Evolutionary conservation across 2,888 invertebrate genomes (phyloP), one percentile per base, ranked within the genome.

Genomic region (Dryomyza anilis): DNA sequence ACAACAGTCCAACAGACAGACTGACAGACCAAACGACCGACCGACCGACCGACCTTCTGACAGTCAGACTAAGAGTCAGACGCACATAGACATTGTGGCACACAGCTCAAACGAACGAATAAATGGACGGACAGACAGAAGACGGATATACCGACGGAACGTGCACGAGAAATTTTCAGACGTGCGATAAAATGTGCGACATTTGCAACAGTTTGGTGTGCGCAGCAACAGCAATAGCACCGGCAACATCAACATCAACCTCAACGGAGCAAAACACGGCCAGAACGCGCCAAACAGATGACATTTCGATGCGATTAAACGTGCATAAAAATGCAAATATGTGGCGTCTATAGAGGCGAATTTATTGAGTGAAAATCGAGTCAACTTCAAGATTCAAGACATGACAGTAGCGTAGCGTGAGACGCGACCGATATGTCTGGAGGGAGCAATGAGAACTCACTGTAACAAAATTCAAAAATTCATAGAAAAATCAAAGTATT

Each of bases 141-240:
- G 14, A 16, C 19, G 39, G 39, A 39, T n/a, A 39, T 12, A n/a
- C 39, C 12, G 39, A 14, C 62, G 25, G 76, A 76, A 77, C 63
- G 59, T 75, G 76, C 79, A 76, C 74, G 72, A 76, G 74, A 74
- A 78, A 78, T 78, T 77, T 77, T 73, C 76, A 76, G 77, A 79
- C 79, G 78, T 76, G 70, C 75, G 79, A 78, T 79, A 79, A 79
- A 79, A 78, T 78, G 77, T 78, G 79, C 75, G 77, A 80, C 79
- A 79, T 78, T n/a, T 78, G 77, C 76, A 77, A 75, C 72, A 77
- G 74, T 71, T 76, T 74, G 36, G 12, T 39, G 16, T 25, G 10
- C 16, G 43, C 21, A 39, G n/a, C 21, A 14, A 25, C 7, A 14
- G 14, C 56, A 16, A 21, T 16, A 8, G 23, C n/a, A 16, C 30